Evolutionary conservation across 2,113 vertebrate genomes (phyloP).

Genomic region (Thomomys bottae): DNA sequence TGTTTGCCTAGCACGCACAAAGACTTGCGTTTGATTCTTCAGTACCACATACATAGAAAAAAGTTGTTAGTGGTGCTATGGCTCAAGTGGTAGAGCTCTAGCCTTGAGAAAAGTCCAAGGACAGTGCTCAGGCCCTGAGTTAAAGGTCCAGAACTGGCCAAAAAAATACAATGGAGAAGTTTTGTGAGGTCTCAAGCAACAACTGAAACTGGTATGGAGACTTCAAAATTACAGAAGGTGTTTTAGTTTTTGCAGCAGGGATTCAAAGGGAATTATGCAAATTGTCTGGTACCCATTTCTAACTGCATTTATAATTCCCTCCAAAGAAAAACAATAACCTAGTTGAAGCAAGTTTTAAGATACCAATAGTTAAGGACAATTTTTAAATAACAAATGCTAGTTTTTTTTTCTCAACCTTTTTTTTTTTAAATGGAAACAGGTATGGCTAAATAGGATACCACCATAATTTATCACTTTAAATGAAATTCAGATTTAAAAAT

Average conservation of each 20-base stretch:
- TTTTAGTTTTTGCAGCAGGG: slow-evolving; percentile 66
- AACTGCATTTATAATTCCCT: slow-evolving; percentile 65
- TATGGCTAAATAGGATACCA: background rate
- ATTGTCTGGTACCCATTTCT: slow-evolving; percentile 19
- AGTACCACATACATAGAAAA: too few species aligned
- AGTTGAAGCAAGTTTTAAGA: slow-evolving; percentile 64
- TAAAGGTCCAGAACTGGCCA: too few species aligned
- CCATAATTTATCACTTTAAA: background rate
- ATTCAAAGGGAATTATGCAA: slow-evolving; percentile 72
- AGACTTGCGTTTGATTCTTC: too few species aligned
- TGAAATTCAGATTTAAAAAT: slow-evolving; percentile 48
- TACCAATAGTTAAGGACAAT: slow-evolving; percentile 73
- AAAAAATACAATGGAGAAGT: slow-evolving; percentile 58
- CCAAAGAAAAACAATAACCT: slow-evolving; percentile 33
- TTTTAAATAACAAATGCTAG: slow-evolving; percentile 46
- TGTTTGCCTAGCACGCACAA: too few species aligned
- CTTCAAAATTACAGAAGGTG: slow-evolving; percentile 70
- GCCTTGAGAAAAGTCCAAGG: too few species aligned
- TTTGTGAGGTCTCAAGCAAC: slow-evolving; percentile 73
- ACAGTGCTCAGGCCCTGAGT: too few species aligned
- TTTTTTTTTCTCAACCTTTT: slow-evolving; percentile 43
- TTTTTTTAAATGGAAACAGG: slow-evolving; percentile 31
- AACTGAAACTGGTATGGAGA: slow-evolving; percentile 77
- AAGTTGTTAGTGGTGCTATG: too few species aligned
- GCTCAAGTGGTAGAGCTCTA: too few species aligned